Conservation (phyloP, 2,888 invertebrate genomes). For the Phalangium opilio region DNA sequence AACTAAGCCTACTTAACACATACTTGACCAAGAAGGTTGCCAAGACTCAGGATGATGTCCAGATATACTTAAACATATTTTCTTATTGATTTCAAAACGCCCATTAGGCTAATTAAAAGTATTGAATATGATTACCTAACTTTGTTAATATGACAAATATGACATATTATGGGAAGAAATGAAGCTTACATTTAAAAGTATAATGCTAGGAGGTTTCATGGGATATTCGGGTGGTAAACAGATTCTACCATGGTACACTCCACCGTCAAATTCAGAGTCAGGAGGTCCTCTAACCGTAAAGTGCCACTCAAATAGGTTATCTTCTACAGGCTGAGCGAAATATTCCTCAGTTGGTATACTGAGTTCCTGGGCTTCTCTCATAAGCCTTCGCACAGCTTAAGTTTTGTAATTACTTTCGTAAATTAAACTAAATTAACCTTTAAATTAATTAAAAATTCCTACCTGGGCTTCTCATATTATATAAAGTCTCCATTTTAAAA, state of each 20-base stretch:
- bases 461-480: constrained; percentile 2
- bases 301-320: constrained; percentile 95
- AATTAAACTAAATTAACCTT: too few species aligned
- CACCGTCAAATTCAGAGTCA: constrained; percentile 73
- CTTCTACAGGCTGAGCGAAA: constrained; percentile 74
- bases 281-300: constrained; percentile 83
- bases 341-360: constrained; percentile 75
- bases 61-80: constrained; percentile 88
- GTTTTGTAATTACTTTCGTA: too few species aligned
- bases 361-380: constrained; percentile 77
- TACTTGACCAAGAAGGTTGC: constrained; percentile 89
- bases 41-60: constrained; percentile 95
- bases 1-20: too few species aligned
- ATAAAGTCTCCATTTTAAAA: not conserved
- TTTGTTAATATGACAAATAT: too few species aligned
- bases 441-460: not conserved
- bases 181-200: constrained; percentile 58
- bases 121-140: too few species aligned
- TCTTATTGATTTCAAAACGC: constrained; percentile 79
- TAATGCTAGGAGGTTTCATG: constrained; percentile 92
- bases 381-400: constrained; percentile 74
- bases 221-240: constrained; percentile 84
- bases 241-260: constrained; percentile 83
- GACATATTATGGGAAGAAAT: too few species aligned
- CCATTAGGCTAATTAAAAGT: constrained; percentile 58